Conservation (phyloP, 2,888 invertebrate genomes). For the Acleris laterana region DNA sequence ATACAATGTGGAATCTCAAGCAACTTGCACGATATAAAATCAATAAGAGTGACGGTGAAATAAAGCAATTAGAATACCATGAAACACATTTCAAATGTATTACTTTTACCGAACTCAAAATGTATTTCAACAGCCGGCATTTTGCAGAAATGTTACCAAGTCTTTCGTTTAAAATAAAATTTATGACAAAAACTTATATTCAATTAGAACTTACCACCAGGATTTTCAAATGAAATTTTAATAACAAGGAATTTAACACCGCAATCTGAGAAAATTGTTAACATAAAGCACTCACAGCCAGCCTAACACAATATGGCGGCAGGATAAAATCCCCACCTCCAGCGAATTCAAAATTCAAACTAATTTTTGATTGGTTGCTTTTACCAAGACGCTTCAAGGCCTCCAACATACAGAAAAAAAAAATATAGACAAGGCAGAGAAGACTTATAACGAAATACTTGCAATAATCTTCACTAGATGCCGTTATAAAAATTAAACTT, state of each 20-base stretch:
- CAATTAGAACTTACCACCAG: slow-evolving; percentile 68
- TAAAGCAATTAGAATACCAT: slow-evolving; percentile 2
- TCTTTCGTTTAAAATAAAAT: slow-evolving; percentile 40
- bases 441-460: no score
- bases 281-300: slow-evolving; percentile 79
- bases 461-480: no score
- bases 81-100: slow-evolving; percentile 31
- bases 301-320: slow-evolving; percentile 83
- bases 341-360: slow-evolving; percentile 77
- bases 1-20: slow-evolving; percentile 1
- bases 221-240: slow-evolving; percentile 73
- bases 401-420: slow-evolving; percentile 52
- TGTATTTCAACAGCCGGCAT: slow-evolving; percentile 52
- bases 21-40: not conserved
- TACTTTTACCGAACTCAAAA: slow-evolving; percentile 38
- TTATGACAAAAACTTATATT: slow-evolving; percentile 73
- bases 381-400: slow-evolving; percentile 70
- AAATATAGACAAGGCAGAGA: slow-evolving; percentile 34
- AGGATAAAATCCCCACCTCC: slow-evolving; percentile 78
- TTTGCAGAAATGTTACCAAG: slow-evolving; percentile 39
- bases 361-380: slow-evolving; percentile 66
- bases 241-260: slow-evolving; percentile 75
- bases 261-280: slow-evolving; percentile 64
- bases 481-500: no score
- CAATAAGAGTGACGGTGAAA: not conserved